Conservation (phyloP, 2,888 invertebrate genomes). For the Zonitis immaculata region DNA sequence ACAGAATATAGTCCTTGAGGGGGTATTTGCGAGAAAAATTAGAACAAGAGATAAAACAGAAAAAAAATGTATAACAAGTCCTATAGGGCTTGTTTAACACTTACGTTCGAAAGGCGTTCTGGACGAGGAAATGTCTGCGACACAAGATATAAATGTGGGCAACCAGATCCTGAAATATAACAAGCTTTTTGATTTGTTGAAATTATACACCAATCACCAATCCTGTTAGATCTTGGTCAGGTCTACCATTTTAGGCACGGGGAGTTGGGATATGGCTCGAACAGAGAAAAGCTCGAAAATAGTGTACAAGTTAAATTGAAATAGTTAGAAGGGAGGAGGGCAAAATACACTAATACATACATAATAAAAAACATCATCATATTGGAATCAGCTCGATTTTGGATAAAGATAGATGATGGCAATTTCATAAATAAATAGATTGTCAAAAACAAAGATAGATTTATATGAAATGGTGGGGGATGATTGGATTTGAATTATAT, state of each 20-base stretch:
- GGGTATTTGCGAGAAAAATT: too few relatives aligned
- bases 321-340: constrained; percentile 18
- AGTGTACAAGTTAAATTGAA: constrained; percentile 23
- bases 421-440: neutral
- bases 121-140: constrained; percentile 71
- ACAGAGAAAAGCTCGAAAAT: constrained; percentile 42
- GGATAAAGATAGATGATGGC: too few relatives aligned
- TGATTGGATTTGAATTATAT: constrained; percentile 12
- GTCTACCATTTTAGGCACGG: constrained; percentile 64
- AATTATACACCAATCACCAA: constrained; percentile 47
- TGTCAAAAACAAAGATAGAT: neutral
- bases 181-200: constrained; percentile 49
- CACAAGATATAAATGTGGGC: constrained; percentile 74
- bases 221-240: constrained; percentile 50
- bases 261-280: constrained; percentile 37
- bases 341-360: constrained; percentile 14
- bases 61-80: constrained; percentile 9
- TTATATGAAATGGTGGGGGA: constrained; percentile 20
- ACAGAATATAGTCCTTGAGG: constrained; percentile 9
- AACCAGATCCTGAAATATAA: constrained; percentile 67
- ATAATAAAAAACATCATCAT: too few relatives aligned
- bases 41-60: neutral
- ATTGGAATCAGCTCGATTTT: neutral
- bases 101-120: constrained; percentile 98
- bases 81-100: constrained; percentile 47